Evolutionary conservation across 2,113 vertebrate genomes (phyloP).

Genomic region (Lamprologus tigripictilis): DNA sequence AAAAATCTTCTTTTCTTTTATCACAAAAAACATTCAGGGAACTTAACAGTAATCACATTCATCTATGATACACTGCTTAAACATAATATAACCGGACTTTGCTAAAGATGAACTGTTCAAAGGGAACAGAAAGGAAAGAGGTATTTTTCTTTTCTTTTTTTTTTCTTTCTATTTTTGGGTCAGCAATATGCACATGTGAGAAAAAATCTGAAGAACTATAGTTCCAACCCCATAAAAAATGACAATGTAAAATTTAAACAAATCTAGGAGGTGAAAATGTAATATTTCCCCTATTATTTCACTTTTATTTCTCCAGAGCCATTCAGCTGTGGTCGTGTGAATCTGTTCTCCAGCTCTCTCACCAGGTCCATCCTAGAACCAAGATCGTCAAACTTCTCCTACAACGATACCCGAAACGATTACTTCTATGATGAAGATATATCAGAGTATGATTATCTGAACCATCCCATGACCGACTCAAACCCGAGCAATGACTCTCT

Average conservation of each 20-base stretch:
- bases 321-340: slow-evolving; percentile 61
- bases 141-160: not conserved
- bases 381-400: not conserved
- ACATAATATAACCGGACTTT: not conserved
- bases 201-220: not conserved
- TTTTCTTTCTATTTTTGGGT: not conserved
- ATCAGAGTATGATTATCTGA: not conserved
- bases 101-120: not conserved
- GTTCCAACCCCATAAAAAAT: not conserved
- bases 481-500: not conserved
- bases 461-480: not conserved
- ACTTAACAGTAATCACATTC: not conserved
- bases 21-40: not conserved
- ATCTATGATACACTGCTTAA: not conserved
- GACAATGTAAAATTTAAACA: not conserved
- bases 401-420: not conserved
- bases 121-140: not conserved
- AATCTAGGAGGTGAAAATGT: not conserved
- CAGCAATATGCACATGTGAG: not conserved
- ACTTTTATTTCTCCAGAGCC: slow-evolving; percentile 16
- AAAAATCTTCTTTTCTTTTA: not conserved
- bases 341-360: not conserved
- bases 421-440: not conserved
- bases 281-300: not conserved
- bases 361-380: not conserved